Evolutionary conservation across 2,888 invertebrate genomes (phyloP).

Genomic region (Perizoma flavofasciatum): DNA sequence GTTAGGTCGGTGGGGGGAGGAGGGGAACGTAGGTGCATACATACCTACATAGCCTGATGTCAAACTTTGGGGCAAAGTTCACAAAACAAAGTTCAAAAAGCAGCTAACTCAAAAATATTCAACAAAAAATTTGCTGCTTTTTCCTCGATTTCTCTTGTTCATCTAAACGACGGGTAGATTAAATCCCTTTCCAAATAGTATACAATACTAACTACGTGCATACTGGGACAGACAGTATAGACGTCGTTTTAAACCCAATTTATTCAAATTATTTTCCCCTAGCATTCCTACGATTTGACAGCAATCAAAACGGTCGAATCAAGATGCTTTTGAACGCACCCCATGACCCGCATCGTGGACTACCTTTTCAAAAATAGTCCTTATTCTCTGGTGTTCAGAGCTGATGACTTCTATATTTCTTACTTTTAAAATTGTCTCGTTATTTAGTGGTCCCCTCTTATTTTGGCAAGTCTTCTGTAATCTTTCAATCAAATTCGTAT

Average conservation of each 20-base stretch:
- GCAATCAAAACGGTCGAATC: constrained; percentile 23
- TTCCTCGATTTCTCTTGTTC: no score
- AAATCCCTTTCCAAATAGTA: no score
- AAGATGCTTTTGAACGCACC: constrained; percentile 20
- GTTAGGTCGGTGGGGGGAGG: no score
- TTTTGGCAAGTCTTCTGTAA: constrained; percentile 68
- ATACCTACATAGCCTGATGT: no score
- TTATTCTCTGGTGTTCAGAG: constrained; percentile 18
- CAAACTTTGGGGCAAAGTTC: no score
- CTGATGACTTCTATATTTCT: constrained; percentile 18
- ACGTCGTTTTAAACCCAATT: constrained; percentile 1
- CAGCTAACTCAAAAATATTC: no score
- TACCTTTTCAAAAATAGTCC: constrained; percentile 12
- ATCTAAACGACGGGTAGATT: no score
- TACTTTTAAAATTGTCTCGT: constrained; percentile 32
- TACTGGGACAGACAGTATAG: no score
- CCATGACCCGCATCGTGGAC: constrained; percentile 23
- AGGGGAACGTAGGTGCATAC: no score
- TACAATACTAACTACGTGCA: no score
- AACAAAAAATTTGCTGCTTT: no score
- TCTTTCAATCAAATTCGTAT: constrained; percentile 74
- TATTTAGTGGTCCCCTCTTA: constrained; percentile 52
- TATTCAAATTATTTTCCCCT: constrained; percentile 16
- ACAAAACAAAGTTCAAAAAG: no score
- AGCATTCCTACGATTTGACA: constrained; percentile 11